Percentiles rank a stretch among this genome's conserved stretches.
These are phyloP conservation scores for Gallinago stenura DNA, from an alignment of 2,797 vertebrate species.

Conservation along the genomic window DNA sequence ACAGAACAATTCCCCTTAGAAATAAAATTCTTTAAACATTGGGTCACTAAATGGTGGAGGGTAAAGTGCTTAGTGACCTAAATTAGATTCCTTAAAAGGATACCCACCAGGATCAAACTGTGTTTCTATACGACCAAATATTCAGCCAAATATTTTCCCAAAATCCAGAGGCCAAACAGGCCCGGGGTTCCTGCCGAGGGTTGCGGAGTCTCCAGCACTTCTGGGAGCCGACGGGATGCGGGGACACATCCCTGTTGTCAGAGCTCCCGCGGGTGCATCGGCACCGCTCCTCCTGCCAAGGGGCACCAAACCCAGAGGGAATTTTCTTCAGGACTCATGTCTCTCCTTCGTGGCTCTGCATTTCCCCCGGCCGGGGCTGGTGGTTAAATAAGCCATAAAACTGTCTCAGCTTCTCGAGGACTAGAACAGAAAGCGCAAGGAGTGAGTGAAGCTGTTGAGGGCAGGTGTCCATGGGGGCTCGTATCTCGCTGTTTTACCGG, in stretches of 20 bases:
- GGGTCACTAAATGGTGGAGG: not conserved
- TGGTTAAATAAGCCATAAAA: not conserved
- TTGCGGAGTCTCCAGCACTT: fast-evolving
- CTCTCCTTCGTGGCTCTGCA: fast-evolving
- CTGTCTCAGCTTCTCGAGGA: not conserved
- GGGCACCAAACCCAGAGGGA: not conserved
- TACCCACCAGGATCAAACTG: not conserved
- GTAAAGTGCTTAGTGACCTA: not conserved
- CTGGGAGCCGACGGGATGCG: not conserved
- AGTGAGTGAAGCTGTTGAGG: fast-evolving
- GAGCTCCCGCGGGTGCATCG: fast-evolving
- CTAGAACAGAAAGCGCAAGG: not conserved
- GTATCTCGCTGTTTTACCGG: not conserved
- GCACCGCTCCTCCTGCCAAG: not conserved
- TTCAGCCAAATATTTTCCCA: not conserved
- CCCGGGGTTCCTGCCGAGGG: fast-evolving
- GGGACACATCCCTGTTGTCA: fast-evolving
- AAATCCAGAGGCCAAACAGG: not conserved
- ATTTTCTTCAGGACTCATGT: fast-evolving
- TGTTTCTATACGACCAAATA: not conserved
- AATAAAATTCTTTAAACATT: not conserved
- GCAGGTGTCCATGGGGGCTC: fast-evolving
- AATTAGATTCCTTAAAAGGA: not conserved
- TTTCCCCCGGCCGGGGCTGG: too few species aligned
- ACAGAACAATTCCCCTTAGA: not conserved